Base-by-base conservation (phyloP, 2,888 invertebrate species). In the Rhabditoides inermis region DNA sequence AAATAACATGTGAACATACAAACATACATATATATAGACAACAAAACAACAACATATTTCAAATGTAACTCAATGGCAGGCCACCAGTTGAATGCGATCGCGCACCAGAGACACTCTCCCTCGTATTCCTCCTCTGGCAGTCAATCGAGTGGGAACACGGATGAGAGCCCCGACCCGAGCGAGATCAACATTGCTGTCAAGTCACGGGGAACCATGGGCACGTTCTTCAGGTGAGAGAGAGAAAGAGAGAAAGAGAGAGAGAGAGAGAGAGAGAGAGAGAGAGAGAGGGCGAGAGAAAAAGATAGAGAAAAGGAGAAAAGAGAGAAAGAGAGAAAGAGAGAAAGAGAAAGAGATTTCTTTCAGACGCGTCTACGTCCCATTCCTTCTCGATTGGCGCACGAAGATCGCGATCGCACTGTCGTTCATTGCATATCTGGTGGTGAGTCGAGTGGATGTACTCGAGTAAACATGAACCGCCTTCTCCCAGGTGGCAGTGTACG, bases 391-490 rank as follows among this genome's bases (percentile, higher is more conserved):
- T 48, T 59, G 63, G 53, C 53, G 60, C n/a, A 68, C 70, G 2
- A 75, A 72, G 52, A 28, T 64, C 5, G 36, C 87, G 5, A 84
- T 89, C 28, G 84, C 88, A 30, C 64, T 86, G 0, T 78, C 85
- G 7, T 91, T 90, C 77, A 82, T 84, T 12, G 80, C 82, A 0
- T 91, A 91, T 73, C 77, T 91, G 27, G 83, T 83, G 0, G 89
- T 88, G 1, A 88, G 45, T n/a, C 27, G 18, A 5, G 18, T 7
- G 32, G 15, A 32, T 15, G 7, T 32, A 10, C 15, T 32, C 32
- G 32, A 10, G 32, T 10, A 32, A 10, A 32, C n/a, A n/a, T n/a
- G n/a, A n/a, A 20, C 1, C n/a, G 12, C 32, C 15, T 51, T 27
- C n/a, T 23, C 23, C 12, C 28, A 59, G 59, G 40, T 68, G 10